Base-by-base conservation (phyloP, 2,888 invertebrate species). In the Suillia variegata region DNA sequence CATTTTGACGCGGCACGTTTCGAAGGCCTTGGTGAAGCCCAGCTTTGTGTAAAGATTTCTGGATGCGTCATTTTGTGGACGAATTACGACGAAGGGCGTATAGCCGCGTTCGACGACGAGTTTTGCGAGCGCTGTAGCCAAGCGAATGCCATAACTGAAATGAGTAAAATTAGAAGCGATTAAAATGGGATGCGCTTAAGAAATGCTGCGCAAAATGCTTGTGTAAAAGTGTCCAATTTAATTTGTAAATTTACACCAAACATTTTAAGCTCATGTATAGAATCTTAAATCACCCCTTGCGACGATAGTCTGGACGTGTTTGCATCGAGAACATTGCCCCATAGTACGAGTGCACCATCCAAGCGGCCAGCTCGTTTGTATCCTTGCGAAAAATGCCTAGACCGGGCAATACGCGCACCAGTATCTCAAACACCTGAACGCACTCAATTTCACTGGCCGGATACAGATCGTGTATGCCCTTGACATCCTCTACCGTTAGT, bases 251-350 rank as follows among this genome's bases (percentile, higher is more conserved):
- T n/a, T n/a, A n/a, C n/a, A 31, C 5, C 31, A 31, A 31, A 31
- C 31, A 31, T 31, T 5, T 8, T 26, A 26, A 10, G 10, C 26
- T 6, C 10, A 26, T 26, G 26, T 6, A 38, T 38, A 5, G n/a
- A 13, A 38, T 38, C 34, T 13, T 51, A 15, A 31, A 33, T 72
- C 45, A 83, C 77, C 90, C 90, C 83, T 89, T 89, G 70, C 87
- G 85, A 64, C 90, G 86, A 81, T 87, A 88, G 80, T 90, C 89
- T 53, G 90, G 90, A 74, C 88, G 87, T 59, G 93, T 93, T 83
- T 93, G 93, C 93, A 93, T 93, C 54, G 93, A 93, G 84, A 93
- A 93, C 93, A 93, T 93, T 63, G 93, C 93, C 21, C 93, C 93
- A 81, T 93, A 93, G 82, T 93, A 93, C 18, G 92, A 92, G 80